Evolutionary conservation across 2,113 vertebrate genomes (phyloP).

Genomic region (Empidonax alnorum): DNA sequence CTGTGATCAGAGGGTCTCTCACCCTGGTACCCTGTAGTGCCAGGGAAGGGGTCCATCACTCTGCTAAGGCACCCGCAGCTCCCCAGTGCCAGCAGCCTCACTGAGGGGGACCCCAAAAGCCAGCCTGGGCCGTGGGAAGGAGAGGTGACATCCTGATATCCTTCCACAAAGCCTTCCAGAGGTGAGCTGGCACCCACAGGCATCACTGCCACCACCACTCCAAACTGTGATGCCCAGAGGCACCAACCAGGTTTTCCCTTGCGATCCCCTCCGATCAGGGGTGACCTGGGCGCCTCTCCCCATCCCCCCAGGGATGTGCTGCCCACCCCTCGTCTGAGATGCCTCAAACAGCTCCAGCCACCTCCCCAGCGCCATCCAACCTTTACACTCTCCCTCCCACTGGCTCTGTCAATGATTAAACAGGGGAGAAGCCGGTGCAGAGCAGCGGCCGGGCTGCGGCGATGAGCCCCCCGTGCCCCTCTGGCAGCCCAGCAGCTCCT

Average conservation of each 20-base stretch:
- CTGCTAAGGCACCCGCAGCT: rapidly evolving
- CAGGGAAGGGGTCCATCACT: not conserved
- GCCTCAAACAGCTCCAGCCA: not conserved
- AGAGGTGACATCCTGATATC: not conserved
- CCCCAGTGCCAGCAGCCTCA: not conserved
- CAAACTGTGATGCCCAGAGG: rapidly evolving
- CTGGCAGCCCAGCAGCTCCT: not conserved
- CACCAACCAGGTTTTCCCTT: not conserved
- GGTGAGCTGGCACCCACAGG: not conserved
- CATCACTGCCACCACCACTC: rapidly evolving
- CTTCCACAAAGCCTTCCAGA: not conserved
- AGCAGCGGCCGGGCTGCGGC: not conserved
- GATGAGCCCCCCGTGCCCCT: rapidly evolving
- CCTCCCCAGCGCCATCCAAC: not conserved
- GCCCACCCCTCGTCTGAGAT: rapidly evolving
- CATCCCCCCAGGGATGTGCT: rapidly evolving
- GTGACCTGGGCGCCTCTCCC: not conserved
- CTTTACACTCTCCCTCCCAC: not conserved
- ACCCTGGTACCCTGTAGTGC: not conserved
- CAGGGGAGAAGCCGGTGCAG: not conserved
- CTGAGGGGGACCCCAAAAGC: not conserved
- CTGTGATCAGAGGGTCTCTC: not conserved
- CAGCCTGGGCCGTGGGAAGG: rapidly evolving
- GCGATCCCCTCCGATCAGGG: rapidly evolving
- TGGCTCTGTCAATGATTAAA: not conserved